Conservation (phyloP, 2,113 vertebrate species). For the Terrapene triunguis region DNA sequence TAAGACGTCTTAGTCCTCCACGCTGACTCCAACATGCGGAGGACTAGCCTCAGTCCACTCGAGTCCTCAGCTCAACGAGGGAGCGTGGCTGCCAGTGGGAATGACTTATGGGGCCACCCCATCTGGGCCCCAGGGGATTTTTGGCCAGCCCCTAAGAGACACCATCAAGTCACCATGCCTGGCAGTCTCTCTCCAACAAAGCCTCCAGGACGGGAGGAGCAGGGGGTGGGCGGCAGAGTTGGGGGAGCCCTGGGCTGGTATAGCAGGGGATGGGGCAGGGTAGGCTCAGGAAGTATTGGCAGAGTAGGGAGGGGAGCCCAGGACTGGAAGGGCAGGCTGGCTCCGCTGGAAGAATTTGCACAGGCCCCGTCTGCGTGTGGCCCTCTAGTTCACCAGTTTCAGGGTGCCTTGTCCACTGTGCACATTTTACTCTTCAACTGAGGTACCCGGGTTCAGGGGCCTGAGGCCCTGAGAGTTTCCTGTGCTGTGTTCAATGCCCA, state of each 20-base stretch:
- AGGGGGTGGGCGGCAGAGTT: background rate
- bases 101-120: background rate
- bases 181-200: background rate
- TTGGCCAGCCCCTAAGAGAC: background rate
- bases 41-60: background rate
- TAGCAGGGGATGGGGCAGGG: background rate
- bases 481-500: too few species aligned
- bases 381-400: background rate
- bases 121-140: background rate
- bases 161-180: background rate
- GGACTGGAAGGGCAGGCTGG: too few species aligned
- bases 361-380: accelerated
- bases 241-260: background rate
- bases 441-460: background rate
- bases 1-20: background rate
- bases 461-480: too few species aligned
- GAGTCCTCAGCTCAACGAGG: background rate
- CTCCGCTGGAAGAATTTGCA: background rate
- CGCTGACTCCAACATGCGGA: accelerated
- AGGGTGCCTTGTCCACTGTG: background rate
- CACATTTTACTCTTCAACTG: background rate
- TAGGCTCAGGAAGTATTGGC: background rate
- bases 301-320: background rate
- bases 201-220: too few species aligned
- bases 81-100: background rate